Conservation (phyloP, 2,113 vertebrate genomes). For the Oncorhynchus keta region DNA sequence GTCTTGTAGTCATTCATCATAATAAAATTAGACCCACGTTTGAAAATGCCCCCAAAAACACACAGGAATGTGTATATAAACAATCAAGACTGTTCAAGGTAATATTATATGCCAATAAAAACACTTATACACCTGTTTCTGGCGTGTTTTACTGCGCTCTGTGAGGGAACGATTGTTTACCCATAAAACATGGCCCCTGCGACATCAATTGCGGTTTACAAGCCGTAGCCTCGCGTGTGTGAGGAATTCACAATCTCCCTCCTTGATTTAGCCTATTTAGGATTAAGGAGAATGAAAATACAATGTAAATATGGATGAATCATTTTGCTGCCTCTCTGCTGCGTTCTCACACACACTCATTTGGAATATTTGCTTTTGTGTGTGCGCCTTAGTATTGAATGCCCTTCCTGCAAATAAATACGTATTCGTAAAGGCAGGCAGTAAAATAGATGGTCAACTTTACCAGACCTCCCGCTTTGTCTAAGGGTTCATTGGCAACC, state of each 20-base stretch:
- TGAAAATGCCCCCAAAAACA: no score
- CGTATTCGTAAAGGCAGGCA: neutral
- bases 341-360: neutral
- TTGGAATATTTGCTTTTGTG: neutral
- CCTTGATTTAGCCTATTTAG: neutral
- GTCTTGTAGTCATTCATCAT: neutral
- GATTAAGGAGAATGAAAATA: conserved; percentile 7
- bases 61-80: neutral
- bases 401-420: neutral
- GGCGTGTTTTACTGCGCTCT: neutral
- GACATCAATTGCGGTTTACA: neutral
- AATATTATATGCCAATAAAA: neutral
- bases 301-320: neutral
- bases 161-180: neutral
- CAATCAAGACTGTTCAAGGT: neutral
- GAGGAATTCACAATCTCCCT: conserved; percentile 1
- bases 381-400: no score
- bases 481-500: neutral
- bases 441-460: neutral
- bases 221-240: neutral
- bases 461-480: neutral
- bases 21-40: no score
- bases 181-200: neutral
- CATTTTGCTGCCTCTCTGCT: no score
- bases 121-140: neutral